Evolutionary conservation across 2,888 invertebrate species (phyloP).

Genomic region (Melinaea marsaeus): DNA sequence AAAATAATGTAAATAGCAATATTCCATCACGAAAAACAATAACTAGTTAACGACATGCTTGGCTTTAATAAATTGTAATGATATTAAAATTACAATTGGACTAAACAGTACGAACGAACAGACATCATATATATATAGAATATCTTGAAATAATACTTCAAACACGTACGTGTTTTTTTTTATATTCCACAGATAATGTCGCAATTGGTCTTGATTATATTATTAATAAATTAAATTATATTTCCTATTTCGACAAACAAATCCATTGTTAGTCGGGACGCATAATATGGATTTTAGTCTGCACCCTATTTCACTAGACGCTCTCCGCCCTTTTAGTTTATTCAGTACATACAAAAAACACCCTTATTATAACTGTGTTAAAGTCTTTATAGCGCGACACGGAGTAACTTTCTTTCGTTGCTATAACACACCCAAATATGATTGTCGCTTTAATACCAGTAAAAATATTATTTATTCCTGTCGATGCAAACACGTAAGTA

Average conservation of each 20-base stretch:
- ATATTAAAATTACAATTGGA: too few relatives aligned
- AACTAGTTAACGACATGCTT: too few relatives aligned
- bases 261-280: constrained; percentile 4
- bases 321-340: constrained; percentile 28
- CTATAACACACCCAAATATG: constrained; percentile 26
- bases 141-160: too few relatives aligned
- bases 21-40: too few relatives aligned
- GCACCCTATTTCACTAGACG: constrained; percentile 29
- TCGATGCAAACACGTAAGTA: constrained; percentile 7
- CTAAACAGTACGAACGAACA: too few relatives aligned
- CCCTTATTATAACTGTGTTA: background rate
- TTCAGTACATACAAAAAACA: constrained; percentile 3
- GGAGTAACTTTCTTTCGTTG: constrained; percentile 19
- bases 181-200: background rate
- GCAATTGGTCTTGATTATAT: background rate
- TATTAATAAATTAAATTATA: background rate
- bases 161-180: too few relatives aligned
- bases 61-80: too few relatives aligned
- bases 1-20: too few relatives aligned
- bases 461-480: constrained; percentile 17
- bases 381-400: background rate
- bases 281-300: constrained; percentile 28
- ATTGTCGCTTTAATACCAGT: constrained; percentile 24
- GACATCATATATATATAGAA: too few relatives aligned
- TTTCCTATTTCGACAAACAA: constrained; percentile 4